Evolutionary conservation across 2,113 vertebrate genomes (phyloP).

Genomic region (Tragelaphus strepsiceros): DNA sequence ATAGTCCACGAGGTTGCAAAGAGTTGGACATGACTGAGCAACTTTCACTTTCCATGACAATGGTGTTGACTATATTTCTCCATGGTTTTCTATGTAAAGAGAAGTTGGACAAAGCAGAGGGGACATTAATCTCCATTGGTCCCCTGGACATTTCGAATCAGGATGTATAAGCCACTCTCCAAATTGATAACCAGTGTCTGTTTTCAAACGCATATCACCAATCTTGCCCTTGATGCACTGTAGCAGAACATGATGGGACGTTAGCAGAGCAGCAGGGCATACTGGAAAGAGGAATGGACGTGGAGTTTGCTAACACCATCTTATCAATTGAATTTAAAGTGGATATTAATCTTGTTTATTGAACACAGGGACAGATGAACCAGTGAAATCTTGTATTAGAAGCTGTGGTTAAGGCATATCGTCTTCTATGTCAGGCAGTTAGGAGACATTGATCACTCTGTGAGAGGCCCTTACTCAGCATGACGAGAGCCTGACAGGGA

Average conservation of each 20-base stretch:
- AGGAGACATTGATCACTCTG: neutral
- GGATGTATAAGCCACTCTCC: neutral
- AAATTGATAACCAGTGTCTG: conserved; percentile 39
- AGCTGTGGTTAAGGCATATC: neutral
- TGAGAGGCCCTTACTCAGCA: neutral
- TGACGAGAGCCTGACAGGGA: neutral
- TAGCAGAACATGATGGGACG: conserved; percentile 3
- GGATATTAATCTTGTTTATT: conserved; percentile 18
- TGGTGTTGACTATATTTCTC: neutral
- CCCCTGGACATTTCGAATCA: conserved; percentile 12
- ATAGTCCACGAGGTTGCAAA: neutral
- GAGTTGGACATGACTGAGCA: neutral
- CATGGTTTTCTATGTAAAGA: neutral
- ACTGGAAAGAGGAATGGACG: neutral
- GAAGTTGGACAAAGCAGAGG: neutral
- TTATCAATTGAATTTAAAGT: conserved; percentile 30
- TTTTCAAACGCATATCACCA: conserved; percentile 38
- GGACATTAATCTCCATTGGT: neutral
- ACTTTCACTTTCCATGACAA: neutral
- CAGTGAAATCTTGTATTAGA: neutral
- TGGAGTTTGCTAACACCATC: neutral
- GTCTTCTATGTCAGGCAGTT: neutral
- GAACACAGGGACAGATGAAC: neutral
- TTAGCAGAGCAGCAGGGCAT: neutral
- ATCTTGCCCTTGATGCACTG: neutral